Conservation (phyloP, 2,797 vertebrate genomes). For the Enteromius trimaculatus region DNA sequence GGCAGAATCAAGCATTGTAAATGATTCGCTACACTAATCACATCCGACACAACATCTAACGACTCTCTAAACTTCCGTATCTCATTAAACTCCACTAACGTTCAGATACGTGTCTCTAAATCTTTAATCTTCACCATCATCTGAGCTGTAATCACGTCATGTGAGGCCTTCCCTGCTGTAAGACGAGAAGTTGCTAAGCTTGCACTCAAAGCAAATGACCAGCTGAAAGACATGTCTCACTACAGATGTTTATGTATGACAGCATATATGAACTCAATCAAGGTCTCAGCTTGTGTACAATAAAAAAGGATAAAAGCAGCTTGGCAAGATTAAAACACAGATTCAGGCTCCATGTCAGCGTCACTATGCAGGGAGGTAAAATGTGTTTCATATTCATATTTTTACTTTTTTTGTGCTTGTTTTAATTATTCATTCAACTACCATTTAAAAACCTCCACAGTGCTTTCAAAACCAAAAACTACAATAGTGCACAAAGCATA, state of each 20-base stretch:
- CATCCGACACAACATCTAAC: neutral
- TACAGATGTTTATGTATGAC: neutral
- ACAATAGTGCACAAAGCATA: neutral
- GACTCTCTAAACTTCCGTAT: neutral
- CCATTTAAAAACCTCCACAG: conserved; percentile 16
- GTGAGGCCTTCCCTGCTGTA: neutral
- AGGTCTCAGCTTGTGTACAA: neutral
- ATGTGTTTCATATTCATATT: conserved; percentile 4
- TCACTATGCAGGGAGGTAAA: neutral
- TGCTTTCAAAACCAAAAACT: neutral
- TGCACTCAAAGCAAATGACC: neutral
- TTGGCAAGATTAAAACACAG: neutral
- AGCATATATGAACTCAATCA: neutral
- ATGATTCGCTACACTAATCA: neutral
- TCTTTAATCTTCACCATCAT: neutral
- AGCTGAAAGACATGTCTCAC: neutral
- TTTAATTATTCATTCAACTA: neutral
- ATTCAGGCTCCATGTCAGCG: neutral
- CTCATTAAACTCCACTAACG: conserved; percentile 1
- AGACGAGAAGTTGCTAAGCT: neutral
- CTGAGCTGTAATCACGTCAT: neutral
- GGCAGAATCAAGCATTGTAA: neutral
- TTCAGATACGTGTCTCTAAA: neutral
- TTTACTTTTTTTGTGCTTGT: neutral
- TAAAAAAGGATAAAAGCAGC: neutral